Percentiles rank a stretch among this genome's conserved stretches.
phyloP scores from a whole-genome alignment of 2,113 vertebrate genomes.

The Nothoprocta perdicaria region DNA sequence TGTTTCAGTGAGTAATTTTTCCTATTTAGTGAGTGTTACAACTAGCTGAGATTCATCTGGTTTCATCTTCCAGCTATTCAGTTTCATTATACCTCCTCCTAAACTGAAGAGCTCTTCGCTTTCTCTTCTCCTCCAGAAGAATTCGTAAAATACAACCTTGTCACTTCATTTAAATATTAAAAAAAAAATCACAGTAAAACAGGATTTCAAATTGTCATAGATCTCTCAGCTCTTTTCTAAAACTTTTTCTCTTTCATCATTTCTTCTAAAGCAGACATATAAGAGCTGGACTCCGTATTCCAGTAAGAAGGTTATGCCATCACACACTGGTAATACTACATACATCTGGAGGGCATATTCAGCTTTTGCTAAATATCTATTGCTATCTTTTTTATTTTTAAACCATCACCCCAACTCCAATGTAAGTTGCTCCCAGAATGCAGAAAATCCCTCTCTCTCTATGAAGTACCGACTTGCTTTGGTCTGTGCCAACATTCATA shows the following conservation, averaged over 20 bases:
- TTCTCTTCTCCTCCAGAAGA: neutral
- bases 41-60: constrained; percentile 24
- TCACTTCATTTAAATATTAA: neutral
- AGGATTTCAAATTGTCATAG: constrained; percentile 4
- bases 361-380: neutral
- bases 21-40: constrained; percentile 18
- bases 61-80: constrained; percentile 27
- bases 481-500: neutral
- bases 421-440: neutral
- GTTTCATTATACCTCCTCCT: neutral
- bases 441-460: neutral
- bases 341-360: neutral
- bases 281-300: neutral
- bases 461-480: accelerated
- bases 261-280: neutral
- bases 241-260: neutral
- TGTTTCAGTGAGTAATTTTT: neutral
- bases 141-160: neutral
- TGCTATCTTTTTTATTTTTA: neutral
- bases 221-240: neutral
- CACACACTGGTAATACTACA: neutral
- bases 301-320: neutral
- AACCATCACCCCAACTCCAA: neutral
- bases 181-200: neutral
- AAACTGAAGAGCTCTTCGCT: neutral